These are phyloP conservation scores for Radopholus similis DNA, from an alignment of 1,140 invertebrate genomes.

Conservation along the genomic window DNA sequence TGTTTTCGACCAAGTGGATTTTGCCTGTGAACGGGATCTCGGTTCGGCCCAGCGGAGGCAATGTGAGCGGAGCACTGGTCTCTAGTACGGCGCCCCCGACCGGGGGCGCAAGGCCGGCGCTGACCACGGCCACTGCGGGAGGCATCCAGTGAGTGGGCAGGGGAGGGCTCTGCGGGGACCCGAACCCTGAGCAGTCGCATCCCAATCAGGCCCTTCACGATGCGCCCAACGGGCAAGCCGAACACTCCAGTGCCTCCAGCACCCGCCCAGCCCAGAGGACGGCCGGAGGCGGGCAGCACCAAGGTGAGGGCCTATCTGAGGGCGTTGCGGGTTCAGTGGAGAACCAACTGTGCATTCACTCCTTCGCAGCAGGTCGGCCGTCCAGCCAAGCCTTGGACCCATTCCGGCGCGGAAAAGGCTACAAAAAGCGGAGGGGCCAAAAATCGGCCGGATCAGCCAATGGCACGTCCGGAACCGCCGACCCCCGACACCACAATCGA, in stretches of 20 bases:
- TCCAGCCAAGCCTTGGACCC: conserved; percentile 8
- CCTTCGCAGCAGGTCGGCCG: background rate
- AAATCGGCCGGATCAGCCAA: conserved; percentile 13
- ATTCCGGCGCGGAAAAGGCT: background rate
- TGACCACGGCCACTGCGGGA: too few species aligned
- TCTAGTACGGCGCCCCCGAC: background rate
- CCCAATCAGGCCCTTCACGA: conserved; percentile 10
- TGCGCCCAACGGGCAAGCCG: background rate
- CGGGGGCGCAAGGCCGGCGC: background rate
- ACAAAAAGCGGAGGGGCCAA: conserved; percentile 1
- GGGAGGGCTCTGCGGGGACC: too few species aligned
- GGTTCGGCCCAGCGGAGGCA: background rate
- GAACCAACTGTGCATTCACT: conserved; percentile 17
- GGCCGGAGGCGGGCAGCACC: background rate
- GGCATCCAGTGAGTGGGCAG: background rate
- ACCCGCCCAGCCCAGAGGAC: background rate
- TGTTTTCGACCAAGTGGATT: conserved; percentile 33
- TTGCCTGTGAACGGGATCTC: conserved; percentile 12
- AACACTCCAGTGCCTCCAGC: background rate
- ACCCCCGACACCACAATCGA: conserved; percentile 23
- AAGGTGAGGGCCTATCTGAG: too few species aligned
- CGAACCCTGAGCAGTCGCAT: background rate
- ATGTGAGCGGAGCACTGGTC: background rate
- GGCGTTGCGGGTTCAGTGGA: too few species aligned
- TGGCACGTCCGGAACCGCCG: background rate